Percentiles rank a stretch among this genome's conserved stretches.
phyloP scores from a whole-genome alignment of 1,140 invertebrate species.

The Sinonovacula constricta region DNA sequence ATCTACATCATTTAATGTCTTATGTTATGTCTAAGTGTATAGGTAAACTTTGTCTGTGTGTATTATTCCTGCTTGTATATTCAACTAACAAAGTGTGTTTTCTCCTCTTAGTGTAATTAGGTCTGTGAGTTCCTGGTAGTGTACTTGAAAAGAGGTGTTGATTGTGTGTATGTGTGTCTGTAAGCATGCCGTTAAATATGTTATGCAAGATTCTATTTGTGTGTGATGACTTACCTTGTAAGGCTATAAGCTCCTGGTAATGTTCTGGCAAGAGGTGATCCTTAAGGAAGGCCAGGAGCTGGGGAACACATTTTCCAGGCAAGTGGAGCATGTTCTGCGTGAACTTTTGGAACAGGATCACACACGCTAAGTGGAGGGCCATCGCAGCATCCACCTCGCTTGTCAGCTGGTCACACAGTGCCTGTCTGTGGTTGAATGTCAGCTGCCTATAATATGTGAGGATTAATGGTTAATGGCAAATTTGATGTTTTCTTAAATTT shows the following conservation, averaged over 20 bases:
- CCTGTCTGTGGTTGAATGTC: constrained; percentile 88
- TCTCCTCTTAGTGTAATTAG: not conserved
- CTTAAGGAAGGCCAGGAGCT: constrained; percentile 87
- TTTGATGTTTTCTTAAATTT: too few relatives aligned
- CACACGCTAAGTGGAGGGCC: constrained; percentile 88
- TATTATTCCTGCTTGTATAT: not conserved
- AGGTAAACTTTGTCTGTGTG: not conserved
- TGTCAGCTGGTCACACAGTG: constrained; percentile 87
- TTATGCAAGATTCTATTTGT: not conserved
- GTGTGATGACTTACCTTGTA: constrained; percentile 84
- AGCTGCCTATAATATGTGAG: constrained; percentile 81
- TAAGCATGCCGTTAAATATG: not conserved
- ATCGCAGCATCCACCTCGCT: constrained; percentile 87
- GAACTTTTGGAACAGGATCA: constrained; percentile 89
- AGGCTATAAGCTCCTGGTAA: constrained; percentile 83
- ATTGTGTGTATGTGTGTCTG: not conserved
- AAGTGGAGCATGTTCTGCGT: constrained; percentile 91
- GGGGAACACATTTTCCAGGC: constrained; percentile 93
- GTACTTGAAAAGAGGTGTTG: not conserved
- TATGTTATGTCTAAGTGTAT: too few relatives aligned
- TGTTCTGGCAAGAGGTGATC: constrained; percentile 84
- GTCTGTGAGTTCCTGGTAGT: not conserved
- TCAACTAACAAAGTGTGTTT: constrained; percentile 7
- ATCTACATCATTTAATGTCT: too few relatives aligned
- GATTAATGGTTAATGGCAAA: too few relatives aligned